A percentile compares a stretch with the other conserved stretches of the same genome.
These are phyloP conservation scores for Labrus mixtus DNA, from an alignment of 2,113 vertebrate genomes.

Conservation along the genomic window DNA sequence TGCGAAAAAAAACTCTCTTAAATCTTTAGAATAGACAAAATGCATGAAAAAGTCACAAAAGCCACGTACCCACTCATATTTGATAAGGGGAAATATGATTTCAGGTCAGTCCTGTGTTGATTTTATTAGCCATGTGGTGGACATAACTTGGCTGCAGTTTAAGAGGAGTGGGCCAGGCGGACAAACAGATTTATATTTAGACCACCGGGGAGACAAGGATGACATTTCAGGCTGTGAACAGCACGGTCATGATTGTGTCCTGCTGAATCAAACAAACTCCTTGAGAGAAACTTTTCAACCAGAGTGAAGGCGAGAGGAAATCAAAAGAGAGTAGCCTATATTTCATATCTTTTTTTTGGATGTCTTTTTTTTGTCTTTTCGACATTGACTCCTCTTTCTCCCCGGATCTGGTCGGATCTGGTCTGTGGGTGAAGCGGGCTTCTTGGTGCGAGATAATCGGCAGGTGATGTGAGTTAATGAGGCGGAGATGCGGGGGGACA, in stretches of 20 bases:
- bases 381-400: background rate
- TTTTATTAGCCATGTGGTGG: background rate
- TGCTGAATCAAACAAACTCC: background rate
- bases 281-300: background rate
- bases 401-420: slow-evolving; percentile 74
- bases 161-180: slow-evolving; percentile 9
- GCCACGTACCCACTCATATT: too few relatives aligned
- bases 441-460: slow-evolving; percentile 78
- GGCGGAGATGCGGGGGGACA: slow-evolving; percentile 72
- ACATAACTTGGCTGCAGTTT: slow-evolving; percentile 35
- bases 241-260: background rate
- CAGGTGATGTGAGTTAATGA: slow-evolving; percentile 76
- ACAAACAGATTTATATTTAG: slow-evolving; percentile 74
- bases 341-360: background rate
- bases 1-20: too few relatives aligned
- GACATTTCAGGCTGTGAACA: slow-evolving; percentile 37
- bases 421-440: slow-evolving; percentile 56
- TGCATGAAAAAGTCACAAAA: too few relatives aligned
- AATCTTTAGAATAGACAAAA: too few relatives aligned
- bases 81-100: too few relatives aligned
- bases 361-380: background rate
- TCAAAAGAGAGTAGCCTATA: background rate
- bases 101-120: background rate
- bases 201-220: slow-evolving; percentile 22
- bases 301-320: background rate